Percentiles rank a stretch among this genome's conserved stretches.
Conservation (phyloP, 2,113 vertebrate genomes). For the Pseudorhombus dupliciocellatus region DNA sequence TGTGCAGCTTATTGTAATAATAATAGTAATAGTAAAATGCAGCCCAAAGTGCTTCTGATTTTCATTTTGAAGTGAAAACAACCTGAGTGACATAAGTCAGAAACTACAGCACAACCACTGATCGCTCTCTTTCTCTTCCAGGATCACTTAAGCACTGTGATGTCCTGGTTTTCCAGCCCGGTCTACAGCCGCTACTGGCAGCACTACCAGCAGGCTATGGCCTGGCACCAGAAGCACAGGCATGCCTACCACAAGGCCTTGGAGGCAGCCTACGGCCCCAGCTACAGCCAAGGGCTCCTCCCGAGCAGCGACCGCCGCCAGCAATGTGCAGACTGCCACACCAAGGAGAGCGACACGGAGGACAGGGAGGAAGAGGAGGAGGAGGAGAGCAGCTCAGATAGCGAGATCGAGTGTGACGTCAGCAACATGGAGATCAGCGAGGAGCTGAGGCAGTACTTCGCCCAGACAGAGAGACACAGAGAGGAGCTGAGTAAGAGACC, state of each 20-base stretch:
- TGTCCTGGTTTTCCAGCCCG: constrained; percentile 81
- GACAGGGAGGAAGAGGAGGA: constrained; percentile 68
- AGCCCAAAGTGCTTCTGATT: background rate
- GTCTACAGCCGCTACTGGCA: constrained; percentile 90
- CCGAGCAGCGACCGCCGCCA: constrained; percentile 6
- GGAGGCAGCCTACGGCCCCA: constrained; percentile 69
- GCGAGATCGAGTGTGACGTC: constrained; percentile 88
- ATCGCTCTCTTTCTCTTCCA: constrained; percentile 3
- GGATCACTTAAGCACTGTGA: constrained; percentile 27
- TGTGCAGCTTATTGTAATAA: no score
- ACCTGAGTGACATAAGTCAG: background rate
- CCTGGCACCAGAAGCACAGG: constrained; percentile 88
- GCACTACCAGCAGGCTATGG: constrained; percentile 90
- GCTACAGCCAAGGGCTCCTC: constrained; percentile 24
- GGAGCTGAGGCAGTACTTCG: constrained; percentile 94
- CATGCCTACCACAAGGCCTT: constrained; percentile 86
- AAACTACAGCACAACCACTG: background rate
- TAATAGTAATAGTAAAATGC: no score
- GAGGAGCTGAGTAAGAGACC: constrained; percentile 90
- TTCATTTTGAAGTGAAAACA: background rate
- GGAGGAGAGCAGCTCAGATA: constrained; percentile 67
- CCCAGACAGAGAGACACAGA: constrained; percentile 88
- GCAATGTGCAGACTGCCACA: constrained; percentile 70
- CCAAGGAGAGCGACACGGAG: constrained; percentile 19
- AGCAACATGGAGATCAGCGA: constrained; percentile 97